Conservation (phyloP, 2,797 vertebrate species). For the Enoplosus armatus region DNA sequence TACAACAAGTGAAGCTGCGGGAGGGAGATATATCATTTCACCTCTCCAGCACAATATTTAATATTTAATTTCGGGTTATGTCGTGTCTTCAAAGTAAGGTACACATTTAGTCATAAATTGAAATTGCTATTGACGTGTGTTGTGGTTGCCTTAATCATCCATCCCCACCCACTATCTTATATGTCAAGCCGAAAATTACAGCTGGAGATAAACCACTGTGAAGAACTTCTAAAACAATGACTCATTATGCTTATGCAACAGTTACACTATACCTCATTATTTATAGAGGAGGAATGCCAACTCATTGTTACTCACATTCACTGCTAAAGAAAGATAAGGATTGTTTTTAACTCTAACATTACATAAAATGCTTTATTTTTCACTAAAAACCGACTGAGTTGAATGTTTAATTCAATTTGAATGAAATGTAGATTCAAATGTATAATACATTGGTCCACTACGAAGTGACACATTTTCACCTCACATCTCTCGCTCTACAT, state of each 20-base stretch:
- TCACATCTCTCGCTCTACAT: background rate
- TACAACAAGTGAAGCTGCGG: background rate
- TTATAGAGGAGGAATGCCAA: constrained; percentile 9
- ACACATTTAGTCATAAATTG: constrained; percentile 14
- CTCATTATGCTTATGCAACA: constrained; percentile 25
- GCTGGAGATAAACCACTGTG: constrained; percentile 1
- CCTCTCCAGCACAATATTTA: background rate
- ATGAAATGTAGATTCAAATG: background rate
- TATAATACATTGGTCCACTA: background rate
- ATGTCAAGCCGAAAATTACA: constrained; percentile 16
- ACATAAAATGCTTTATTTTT: background rate
- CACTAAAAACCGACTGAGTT: too few species aligned
- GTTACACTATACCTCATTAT: constrained; percentile 5
- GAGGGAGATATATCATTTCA: background rate
- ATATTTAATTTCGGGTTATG: background rate
- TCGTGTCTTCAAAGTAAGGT: constrained; percentile 8
- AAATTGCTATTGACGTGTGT: constrained; percentile 20
- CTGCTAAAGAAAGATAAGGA: background rate
- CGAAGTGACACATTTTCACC: background rate
- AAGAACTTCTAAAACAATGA: constrained; percentile 18
- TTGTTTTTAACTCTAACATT: background rate
- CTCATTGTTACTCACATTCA: constrained; percentile 1
- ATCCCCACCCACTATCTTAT: background rate
- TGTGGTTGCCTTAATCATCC: constrained; percentile 12
- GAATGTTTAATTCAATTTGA: too few species aligned